phyloP scores from a whole-genome alignment of 2,113 vertebrate species.

The Pelecanus crispus region DNA sequence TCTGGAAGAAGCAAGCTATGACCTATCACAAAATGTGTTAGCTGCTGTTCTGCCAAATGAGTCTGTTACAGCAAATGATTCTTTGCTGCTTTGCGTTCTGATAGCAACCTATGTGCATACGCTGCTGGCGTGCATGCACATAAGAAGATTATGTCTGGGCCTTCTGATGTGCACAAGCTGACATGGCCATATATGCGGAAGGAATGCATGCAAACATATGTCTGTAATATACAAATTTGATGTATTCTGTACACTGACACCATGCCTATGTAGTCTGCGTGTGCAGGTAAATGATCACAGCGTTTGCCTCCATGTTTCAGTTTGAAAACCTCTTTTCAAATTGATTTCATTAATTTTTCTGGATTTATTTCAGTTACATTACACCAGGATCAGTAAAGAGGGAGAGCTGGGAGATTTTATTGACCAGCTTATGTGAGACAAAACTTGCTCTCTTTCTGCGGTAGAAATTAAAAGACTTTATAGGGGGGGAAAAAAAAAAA shows the following conservation, averaged over 20 bases:
- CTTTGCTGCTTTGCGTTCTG: not conserved
- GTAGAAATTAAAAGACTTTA: not conserved
- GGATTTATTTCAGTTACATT: not conserved
- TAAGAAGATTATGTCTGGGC: not conserved
- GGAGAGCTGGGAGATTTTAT: not conserved
- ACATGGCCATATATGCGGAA: not conserved
- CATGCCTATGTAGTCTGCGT: fast-evolving
- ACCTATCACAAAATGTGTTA: not conserved
- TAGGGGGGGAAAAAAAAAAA: not conserved
- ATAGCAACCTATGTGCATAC: not conserved
- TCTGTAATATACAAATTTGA: not conserved
- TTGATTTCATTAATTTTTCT: not conserved
- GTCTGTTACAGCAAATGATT: not conserved
- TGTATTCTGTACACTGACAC: not conserved
- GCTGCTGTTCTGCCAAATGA: not conserved
- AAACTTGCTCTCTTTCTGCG: not conserved
- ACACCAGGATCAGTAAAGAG: not conserved
- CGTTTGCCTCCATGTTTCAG: not conserved
- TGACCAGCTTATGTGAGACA: not conserved
- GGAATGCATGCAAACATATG: not conserved
- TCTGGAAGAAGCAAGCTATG: not conserved
- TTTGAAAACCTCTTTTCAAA: not conserved
- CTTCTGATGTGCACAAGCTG: not conserved
- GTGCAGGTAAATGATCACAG: not conserved
- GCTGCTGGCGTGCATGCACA: not conserved